Base-by-base conservation (phyloP, 37 sponge, comb jelly and placozoan genomes). In the Spongia lamella region DNA sequence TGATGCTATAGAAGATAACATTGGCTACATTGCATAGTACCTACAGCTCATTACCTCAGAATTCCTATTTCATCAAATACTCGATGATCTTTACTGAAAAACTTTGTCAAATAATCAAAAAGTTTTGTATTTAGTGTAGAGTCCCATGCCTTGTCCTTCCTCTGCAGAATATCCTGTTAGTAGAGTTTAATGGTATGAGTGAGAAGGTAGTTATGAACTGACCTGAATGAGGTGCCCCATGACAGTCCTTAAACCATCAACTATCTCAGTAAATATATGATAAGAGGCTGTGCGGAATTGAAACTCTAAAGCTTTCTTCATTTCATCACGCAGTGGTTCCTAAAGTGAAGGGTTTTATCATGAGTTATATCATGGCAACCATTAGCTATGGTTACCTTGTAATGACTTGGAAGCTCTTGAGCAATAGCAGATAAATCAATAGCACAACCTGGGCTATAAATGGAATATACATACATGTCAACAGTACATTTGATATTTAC, bases 211-310 rank as follows among this genome's bases (percentile, higher is more conserved):
- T 43, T 13, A 43, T 5, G 9, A 43, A 19, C 5, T 6, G 7
- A 84, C 85, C 85, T 80, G 79, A 61, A 71, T 30, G 25, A 88
- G 76, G 77, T 92, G 85, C 6, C 90, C 90, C 7, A 62, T 61
- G 13, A 63, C 78, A 47, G 83, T 84, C 50, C 78, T 77, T 20
- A 92, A 68, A 16, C 74, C 89, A 63, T 50, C 80, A 19, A 84
- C 75, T 1, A 84, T 56, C 34, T 88, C 93, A 30, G 77, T 36
- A 60, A 92, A 27, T 15, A 53, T 43, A 54, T 88, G 81, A 62
- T 84, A 92, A 61, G 47, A 33, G 7, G 81, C 76, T 27, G 76
- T 66, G 85, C 88, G 93, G 79, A 92, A 92, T 19, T 85, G 86
- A 37, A 54, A 78, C 61, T 92, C 90, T 53, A 92, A 36, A 25